Evolutionary conservation across 2,113 vertebrate species (phyloP), one percentile per base, ranked within the genome.

Genomic region (Nannospalax galili): DNA sequence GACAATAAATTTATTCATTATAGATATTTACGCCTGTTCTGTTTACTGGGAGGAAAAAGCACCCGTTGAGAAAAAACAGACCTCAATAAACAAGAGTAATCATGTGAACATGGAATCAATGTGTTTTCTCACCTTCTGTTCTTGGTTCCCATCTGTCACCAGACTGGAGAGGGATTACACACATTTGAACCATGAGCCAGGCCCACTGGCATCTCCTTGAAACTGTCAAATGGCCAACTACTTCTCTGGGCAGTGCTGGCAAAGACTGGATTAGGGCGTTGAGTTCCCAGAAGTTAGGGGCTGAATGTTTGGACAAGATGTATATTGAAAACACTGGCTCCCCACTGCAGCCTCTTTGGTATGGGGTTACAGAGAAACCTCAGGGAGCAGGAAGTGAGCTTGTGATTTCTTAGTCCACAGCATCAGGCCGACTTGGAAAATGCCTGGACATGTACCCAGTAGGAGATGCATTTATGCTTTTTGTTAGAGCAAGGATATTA

Each of bases 1-100:
- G 98, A 99, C 99, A 99, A 99, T 99, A 99, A 99, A 99, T 99
- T 99, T 99, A 99, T 99, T 99, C 99, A 99, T 99, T 99, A 97
- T 99, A 99, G 98, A 98, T 99, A 99, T 96, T 96, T 97, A 97
- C 67, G 98, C 98, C 98, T 98, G 98, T 94, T 98, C 97, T 98
- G 88, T 98, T 98, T 98, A 97, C 98, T 98, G 98, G 95, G 97
- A 97, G 75, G 97, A 97, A 94, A 97, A 97, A 97, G 94, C 84
- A 86, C 95, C 95, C 92, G 2, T 84, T 91, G 95, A 97, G 96
- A 97, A 98, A 98, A 97, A 98, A 97, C 96, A 98, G 97, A 98
- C 96, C 98, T 96, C 97, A 98, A 97, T 98, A 98, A 98, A 98
- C 3, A 22, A 97, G 93, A 98, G 85, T 95, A 72, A 92, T 90